Conservation (phyloP, 2,888 invertebrate genomes). For the Yponomeuta sedellus region DNA sequence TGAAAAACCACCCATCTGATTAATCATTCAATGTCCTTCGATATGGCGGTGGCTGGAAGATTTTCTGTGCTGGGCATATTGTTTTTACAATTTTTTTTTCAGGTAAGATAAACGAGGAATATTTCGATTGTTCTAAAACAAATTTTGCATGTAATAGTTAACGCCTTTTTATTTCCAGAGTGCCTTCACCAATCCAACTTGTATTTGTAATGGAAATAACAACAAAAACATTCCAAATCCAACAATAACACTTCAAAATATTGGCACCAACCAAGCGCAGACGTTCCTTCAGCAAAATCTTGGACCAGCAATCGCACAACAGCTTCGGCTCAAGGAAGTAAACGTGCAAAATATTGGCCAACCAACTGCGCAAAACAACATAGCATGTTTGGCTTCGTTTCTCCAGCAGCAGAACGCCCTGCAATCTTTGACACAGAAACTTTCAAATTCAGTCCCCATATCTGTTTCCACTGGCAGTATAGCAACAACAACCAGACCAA, state of each 20-base stretch:
- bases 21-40: slow-evolving; percentile 39
- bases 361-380: neutral
- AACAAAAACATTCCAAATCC: neutral
- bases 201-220: neutral
- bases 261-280: neutral
- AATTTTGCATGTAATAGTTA: slow-evolving; percentile 11
- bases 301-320: slow-evolving; percentile 2
- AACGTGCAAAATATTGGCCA: neutral
- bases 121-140: too few species aligned
- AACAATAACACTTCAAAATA: neutral
- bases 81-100: slow-evolving; percentile 29
- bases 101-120: slow-evolving; percentile 23
- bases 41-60: slow-evolving; percentile 42
- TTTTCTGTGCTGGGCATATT: slow-evolving; percentile 35
- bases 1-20: neutral
- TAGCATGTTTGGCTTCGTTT: neutral
- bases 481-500: neutral
- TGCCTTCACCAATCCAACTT: neutral
- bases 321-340: neutral
- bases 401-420: neutral
- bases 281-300: neutral
- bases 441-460: neutral
- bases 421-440: neutral
- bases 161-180: slow-evolving; percentile 12
- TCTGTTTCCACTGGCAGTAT: neutral